Base-by-base conservation (phyloP, 2,113 vertebrate species). In the Actenoides hombroni region DNA sequence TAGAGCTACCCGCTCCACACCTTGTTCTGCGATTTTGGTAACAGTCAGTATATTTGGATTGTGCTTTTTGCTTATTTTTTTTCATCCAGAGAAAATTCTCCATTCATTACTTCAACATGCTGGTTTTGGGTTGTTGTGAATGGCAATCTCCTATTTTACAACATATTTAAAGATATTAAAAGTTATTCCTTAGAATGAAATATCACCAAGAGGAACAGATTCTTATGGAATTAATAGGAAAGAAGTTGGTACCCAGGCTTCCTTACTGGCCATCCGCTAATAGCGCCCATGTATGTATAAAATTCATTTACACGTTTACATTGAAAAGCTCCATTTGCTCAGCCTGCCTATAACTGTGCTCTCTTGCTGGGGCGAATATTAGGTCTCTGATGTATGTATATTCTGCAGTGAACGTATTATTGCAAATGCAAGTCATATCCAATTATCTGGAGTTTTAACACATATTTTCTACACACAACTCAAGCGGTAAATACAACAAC, bases 261-360 rank as follows among this genome's bases (percentile, higher is more conserved):
- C 44, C 21, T 67, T 51, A 90, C 39, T 93, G 64, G 68, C 69
- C 86, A 94, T 90, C 90, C 93, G 94, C 51, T 94, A 81, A 64
- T 51, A 75, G 54, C 25, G 13, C 29, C 69, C 56, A 86, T 78
- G 60, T 68, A 69, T 82, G 46, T 81, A 89, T 65, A 71, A 94
- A 95, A 86, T 74, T 93, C 12, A 88, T 95, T 86, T 96, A 69
- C 92, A 94, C 78, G 78, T 92, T 88, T 83, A 86, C 92, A 95
- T 92, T 93, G 51, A 92, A 91, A 90, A 83, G 60, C 68, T 88
- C 80, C 65, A 94, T 90, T 96, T 95, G 61, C 71, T 94, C 53
- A 73, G 88, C 33, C 61, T 88, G 73, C 60, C 69, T 86, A 5
- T 74, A 84, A 71, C 79, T 49, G 5, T 71, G 68, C 13, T 48